Percentiles rank a stretch among this genome's conserved stretches.
phyloP scores from a whole-genome alignment of 2,797 vertebrate species.

The Prunella strophiata region DNA sequence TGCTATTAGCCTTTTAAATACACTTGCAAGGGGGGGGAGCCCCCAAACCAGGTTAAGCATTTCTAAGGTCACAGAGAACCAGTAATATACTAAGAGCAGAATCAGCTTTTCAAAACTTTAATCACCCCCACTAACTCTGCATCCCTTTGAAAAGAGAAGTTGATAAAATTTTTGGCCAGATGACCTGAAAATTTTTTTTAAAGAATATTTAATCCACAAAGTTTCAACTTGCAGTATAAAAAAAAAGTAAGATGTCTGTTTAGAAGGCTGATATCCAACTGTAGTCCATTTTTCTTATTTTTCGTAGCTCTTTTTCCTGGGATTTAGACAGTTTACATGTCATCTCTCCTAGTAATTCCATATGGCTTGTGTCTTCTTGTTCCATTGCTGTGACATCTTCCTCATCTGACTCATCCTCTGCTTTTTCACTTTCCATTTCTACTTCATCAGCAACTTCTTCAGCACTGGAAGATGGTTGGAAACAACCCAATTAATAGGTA shows the following conservation, averaged over 20 bases:
- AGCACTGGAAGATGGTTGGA: constrained; percentile 36
- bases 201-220: constrained; percentile 46
- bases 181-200: neutral
- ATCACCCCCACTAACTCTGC: neutral
- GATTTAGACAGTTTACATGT: constrained; percentile 79
- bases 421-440: constrained; percentile 86
- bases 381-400: constrained; percentile 71
- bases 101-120: neutral
- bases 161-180: neutral
- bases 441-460: constrained; percentile 72
- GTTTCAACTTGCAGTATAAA: constrained; percentile 19
- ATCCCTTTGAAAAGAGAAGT: neutral
- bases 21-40: fast-evolving
- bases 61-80: neutral
- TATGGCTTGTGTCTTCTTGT: constrained; percentile 13
- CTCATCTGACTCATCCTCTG: constrained; percentile 84
- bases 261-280: constrained; percentile 83
- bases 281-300: constrained; percentile 85
- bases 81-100: neutral
- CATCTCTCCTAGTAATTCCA: constrained; percentile 39
- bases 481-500: neutral
- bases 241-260: neutral
- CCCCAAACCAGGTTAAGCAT: neutral
- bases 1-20: neutral
- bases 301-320: constrained; percentile 84